phyloP scores from a whole-genome alignment of 2,797 vertebrate genomes.

The Gymnopithys bicolor region DNA sequence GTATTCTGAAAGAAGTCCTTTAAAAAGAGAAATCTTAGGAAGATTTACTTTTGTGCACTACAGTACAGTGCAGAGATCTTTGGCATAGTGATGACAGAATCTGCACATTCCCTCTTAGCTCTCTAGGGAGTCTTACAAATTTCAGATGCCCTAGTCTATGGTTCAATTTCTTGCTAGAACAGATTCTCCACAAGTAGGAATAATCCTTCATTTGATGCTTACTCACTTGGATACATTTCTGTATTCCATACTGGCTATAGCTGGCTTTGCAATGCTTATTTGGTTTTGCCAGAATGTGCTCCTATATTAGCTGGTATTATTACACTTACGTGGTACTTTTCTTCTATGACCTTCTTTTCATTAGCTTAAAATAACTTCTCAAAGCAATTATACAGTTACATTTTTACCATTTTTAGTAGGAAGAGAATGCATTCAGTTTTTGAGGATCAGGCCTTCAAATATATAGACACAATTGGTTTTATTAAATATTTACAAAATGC shows the following conservation, averaged over 20 bases:
- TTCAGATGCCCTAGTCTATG: constrained; percentile 44
- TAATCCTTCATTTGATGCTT: constrained; percentile 74
- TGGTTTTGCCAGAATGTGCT: constrained; percentile 32
- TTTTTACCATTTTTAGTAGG: not conserved
- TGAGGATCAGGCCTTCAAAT: not conserved
- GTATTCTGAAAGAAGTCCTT: not conserved
- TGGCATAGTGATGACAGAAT: not conserved
- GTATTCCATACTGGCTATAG: constrained; percentile 29
- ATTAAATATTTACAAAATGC: not conserved
- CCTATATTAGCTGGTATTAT: not conserved
- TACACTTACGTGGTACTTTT: not conserved
- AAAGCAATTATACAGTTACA: not conserved
- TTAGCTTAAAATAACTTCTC: not conserved
- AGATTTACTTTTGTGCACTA: not conserved
- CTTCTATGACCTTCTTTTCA: not conserved
- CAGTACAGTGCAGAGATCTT: not conserved
- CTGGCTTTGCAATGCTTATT: constrained; percentile 7
- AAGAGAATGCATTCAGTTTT: not conserved
- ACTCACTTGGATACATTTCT: constrained; percentile 71
- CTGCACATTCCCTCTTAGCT: not conserved
- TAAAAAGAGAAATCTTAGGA: not conserved
- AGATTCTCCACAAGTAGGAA: constrained; percentile 70
- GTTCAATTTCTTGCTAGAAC: constrained; percentile 74
- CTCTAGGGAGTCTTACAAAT: constrained; percentile 47
- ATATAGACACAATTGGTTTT: not conserved